Percentiles rank a stretch among this genome's conserved stretches.
phyloP scores from a whole-genome alignment of 2,888 invertebrate genomes.

The Lithophane leautieri region DNA sequence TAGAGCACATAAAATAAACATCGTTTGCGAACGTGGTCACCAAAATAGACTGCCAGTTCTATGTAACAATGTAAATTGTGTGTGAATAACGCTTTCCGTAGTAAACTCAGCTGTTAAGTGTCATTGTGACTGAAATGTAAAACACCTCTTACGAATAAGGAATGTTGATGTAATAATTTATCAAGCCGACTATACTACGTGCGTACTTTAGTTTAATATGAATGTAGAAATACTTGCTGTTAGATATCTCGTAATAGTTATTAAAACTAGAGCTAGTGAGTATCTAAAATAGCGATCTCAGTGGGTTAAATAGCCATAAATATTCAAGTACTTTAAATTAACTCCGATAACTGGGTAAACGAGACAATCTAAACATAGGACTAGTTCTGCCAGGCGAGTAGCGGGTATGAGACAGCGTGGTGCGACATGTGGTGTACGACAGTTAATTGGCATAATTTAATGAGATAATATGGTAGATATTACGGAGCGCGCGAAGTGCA shows the following conservation, averaged over 20 bases:
- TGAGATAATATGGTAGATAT: slow-evolving; percentile 66
- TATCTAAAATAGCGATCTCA: slow-evolving; percentile 40
- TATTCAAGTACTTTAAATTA: slow-evolving; percentile 46
- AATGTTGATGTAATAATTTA: slow-evolving; percentile 65
- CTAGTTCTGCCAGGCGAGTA: slow-evolving; percentile 48
- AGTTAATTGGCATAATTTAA: slow-evolving; percentile 70
- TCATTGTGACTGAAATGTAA: slow-evolving; percentile 64
- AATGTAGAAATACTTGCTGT: slow-evolving; percentile 18
- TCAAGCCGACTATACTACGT: slow-evolving; percentile 34
- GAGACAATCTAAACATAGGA: slow-evolving; percentile 47
- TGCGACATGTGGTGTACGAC: slow-evolving; percentile 60
- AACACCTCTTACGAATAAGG: slow-evolving; percentile 65
- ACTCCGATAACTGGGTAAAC: slow-evolving; percentile 41
- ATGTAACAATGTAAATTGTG: slow-evolving; percentile 61
- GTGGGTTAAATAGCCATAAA: slow-evolving; percentile 43
- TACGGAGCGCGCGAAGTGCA: slow-evolving; percentile 71
- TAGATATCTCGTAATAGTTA: slow-evolving; percentile 18
- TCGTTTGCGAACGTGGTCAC: slow-evolving; percentile 38
- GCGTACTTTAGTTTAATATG: slow-evolving; percentile 19
- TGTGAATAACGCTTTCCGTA: slow-evolving; percentile 63
- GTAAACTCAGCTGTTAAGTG: slow-evolving; percentile 72
- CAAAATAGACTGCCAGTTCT: slow-evolving; percentile 40
- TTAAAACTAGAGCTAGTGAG: slow-evolving; percentile 32
- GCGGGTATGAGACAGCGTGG: slow-evolving; percentile 62
- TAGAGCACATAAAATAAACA: slow-evolving; percentile 35